Conservation (phyloP, 2,797 vertebrate genomes). For the Salarias fasciatus region DNA sequence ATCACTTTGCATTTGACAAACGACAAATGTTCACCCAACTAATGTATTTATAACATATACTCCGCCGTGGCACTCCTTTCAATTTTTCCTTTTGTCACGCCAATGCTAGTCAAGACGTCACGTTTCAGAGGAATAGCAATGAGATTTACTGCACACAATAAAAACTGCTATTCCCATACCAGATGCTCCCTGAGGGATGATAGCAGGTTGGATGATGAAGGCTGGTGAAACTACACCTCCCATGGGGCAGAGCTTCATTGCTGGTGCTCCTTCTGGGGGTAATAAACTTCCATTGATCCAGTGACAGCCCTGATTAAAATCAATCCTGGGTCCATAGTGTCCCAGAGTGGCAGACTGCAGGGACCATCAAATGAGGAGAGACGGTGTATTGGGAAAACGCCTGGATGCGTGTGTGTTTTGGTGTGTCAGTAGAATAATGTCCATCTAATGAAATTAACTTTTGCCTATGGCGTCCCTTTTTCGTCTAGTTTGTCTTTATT, state of each 20-base stretch:
- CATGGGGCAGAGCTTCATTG: slow-evolving; percentile 74
- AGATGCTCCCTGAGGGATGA: slow-evolving; percentile 61
- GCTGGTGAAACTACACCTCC: slow-evolving; percentile 74
- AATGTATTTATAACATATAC: slow-evolving; percentile 31
- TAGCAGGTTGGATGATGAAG: slow-evolving; percentile 63
- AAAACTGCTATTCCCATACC: slow-evolving; percentile 67
- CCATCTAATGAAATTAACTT: slow-evolving; percentile 20
- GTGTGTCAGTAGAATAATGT: slow-evolving; percentile 25
- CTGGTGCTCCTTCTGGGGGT: slow-evolving; percentile 73
- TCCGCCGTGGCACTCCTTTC: slow-evolving; percentile 33
- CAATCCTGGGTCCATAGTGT: slow-evolving; percentile 67
- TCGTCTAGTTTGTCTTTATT: background rate
- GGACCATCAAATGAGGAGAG: slow-evolving; percentile 47
- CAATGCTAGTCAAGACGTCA: slow-evolving; percentile 40
- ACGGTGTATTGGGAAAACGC: background rate
- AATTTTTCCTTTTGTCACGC: slow-evolving; percentile 42
- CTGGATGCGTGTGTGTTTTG: background rate
- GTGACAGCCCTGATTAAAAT: slow-evolving; percentile 82
- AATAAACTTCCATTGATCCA: slow-evolving; percentile 81
- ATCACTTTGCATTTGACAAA: slow-evolving; percentile 46
- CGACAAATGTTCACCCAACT: slow-evolving; percentile 22
- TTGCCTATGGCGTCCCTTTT: slow-evolving; percentile 1
- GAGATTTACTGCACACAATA: slow-evolving; percentile 63
- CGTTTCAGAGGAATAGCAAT: slow-evolving; percentile 63
- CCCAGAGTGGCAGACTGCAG: slow-evolving; percentile 55